These are phyloP conservation scores for Neodiprion lecontei DNA, from an alignment of 1,140 invertebrate species.

Conservation along the genomic window DNA sequence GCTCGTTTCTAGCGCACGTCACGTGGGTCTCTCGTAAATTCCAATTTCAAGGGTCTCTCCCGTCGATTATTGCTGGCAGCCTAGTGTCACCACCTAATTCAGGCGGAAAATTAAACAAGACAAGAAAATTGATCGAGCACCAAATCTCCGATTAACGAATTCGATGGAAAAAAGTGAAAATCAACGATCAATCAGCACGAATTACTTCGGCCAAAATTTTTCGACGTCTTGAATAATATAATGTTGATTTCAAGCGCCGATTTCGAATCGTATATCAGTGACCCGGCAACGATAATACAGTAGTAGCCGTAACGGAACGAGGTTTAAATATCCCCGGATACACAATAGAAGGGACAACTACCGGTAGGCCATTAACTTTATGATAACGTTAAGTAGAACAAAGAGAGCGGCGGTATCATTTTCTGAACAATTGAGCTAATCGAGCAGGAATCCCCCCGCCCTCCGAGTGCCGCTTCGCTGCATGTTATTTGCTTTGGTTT, in stretches of 20 bases:
- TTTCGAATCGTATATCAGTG: not conserved
- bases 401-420: slow-evolving; percentile 44
- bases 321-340: not conserved
- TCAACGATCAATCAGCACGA: too few species aligned
- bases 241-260: not conserved
- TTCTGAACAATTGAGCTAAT: slow-evolving; percentile 52
- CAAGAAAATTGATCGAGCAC: too few species aligned
- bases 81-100: too few species aligned
- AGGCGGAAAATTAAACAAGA: too few species aligned
- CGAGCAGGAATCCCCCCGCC: slow-evolving; percentile 26
- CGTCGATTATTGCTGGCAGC: too few species aligned
- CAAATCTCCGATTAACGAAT: too few species aligned
- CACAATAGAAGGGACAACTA: slow-evolving; percentile 1
- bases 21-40: too few species aligned
- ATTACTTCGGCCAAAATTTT: not conserved
- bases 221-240: not conserved
- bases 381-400: slow-evolving; percentile 39
- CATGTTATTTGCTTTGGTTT: not conserved
- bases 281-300: not conserved
- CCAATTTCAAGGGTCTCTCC: too few species aligned
- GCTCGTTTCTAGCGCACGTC: not conserved
- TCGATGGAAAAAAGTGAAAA: too few species aligned
- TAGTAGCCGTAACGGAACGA: not conserved
- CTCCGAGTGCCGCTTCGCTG: slow-evolving; percentile 1
- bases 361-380: slow-evolving; percentile 27